Base-by-base conservation (phyloP, 2,797 vertebrate genomes). In the Mionectes olivaceus region DNA sequence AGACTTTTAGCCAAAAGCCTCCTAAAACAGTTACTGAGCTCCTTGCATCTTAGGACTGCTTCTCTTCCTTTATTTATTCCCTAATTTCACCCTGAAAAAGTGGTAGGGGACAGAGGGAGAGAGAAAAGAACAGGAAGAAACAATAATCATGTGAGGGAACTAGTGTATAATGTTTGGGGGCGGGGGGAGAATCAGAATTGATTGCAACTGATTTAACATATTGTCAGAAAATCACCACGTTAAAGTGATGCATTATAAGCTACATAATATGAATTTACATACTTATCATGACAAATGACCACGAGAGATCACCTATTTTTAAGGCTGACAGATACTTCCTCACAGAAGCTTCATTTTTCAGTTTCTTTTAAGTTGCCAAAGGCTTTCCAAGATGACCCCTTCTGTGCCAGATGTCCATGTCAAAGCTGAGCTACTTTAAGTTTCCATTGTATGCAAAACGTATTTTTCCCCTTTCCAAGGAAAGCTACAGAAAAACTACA, bases 191-290 rank as follows among this genome's bases (percentile, higher is more conserved):
- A 49, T 39, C 22, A 91, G 32, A 85, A 95, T n/a, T 85, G 9
- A 83, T 50, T 89, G 65, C 61, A 85, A 77, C 63, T 57, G 32
- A 85, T 89, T 95, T 65, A 92, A 89, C 28, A 89, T 43, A 37
- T 11, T 32, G 53, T 65, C 78, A 91, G 73, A 93, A 92, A 89
- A 93, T 75, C 80, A 81, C 11, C 43, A 74, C 47, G 80, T 82
- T 82, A 59, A 93, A 86, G 73, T 47, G 67, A 82, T 69, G 63
- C 55, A 93, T 83, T 83, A 83, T 63, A 60, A 89, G 47, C 68
- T 55, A 56, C 32, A 79, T 74, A 77, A 83, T 70, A 85, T 24
- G 13, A 83, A 90, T 94, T 92, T 76, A 84, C 24, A 68, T 74
- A 87, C 10, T 25, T 53, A 57, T 50, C 49, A 77, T 50, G 37